Percentiles rank a stretch among this genome's conserved stretches.
phyloP scores from a whole-genome alignment of 2,113 vertebrate species.

The Origma solitaria region DNA sequence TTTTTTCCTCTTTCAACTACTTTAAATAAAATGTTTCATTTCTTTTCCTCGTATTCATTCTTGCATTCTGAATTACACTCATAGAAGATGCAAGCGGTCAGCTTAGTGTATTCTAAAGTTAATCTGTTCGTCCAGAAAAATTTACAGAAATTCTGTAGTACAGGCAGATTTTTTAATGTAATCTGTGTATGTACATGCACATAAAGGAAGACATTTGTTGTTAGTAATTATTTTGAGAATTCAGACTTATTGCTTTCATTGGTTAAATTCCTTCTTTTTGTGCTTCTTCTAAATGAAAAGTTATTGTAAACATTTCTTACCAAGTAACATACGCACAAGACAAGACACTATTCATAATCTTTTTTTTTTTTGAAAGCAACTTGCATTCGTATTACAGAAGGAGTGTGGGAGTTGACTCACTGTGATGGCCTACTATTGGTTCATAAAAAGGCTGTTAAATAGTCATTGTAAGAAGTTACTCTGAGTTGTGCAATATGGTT shows the following conservation, averaged over 20 bases:
- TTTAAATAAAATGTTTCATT: neutral
- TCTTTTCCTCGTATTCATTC: neutral
- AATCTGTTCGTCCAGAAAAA: conserved; percentile 20
- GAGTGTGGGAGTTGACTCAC: neutral
- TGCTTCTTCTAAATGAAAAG: conserved; percentile 40
- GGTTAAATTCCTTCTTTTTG: conserved; percentile 18
- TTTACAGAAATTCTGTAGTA: neutral
- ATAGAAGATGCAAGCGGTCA: neutral
- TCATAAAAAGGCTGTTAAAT: neutral
- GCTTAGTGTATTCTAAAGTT: conserved; percentile 12
- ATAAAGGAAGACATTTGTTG: neutral
- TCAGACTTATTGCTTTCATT: conserved; percentile 15
- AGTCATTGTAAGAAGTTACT: neutral
- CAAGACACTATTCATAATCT: neutral
- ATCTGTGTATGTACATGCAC: conserved; percentile 2
- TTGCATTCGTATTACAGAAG: neutral
- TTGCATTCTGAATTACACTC: neutral
- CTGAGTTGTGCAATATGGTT: neutral
- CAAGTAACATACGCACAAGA: neutral
- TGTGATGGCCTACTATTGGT: neutral
- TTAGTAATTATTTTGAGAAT: conserved; percentile 39
- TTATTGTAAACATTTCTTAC: conserved; percentile 13
- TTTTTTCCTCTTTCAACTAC: conserved; percentile 12
- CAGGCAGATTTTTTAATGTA: conserved; percentile 24
- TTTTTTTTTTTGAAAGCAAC: neutral